Conservation (phyloP, 1,140 invertebrate genomes). For the Calephelis virginiensis region DNA sequence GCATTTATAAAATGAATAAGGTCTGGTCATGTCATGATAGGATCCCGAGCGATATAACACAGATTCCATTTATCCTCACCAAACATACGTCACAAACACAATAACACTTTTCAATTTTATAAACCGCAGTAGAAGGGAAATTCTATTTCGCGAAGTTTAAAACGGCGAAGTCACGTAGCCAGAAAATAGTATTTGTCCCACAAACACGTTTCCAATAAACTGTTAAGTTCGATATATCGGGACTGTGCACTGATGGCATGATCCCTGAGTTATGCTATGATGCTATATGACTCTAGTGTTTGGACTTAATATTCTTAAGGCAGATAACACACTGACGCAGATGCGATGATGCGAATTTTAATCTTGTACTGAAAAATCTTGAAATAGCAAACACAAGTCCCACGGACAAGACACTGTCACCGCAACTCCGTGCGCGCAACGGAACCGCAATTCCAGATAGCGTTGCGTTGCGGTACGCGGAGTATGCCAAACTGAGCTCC, state of each 20-base stretch:
- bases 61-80: constrained; percentile 3
- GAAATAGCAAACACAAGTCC: no score
- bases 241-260: constrained; percentile 29
- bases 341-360: no score
- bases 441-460: no score
- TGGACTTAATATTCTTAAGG: no score
- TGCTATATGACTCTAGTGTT: background rate
- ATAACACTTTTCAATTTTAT: constrained; percentile 27
- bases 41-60: background rate
- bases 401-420: no score
- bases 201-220: constrained; percentile 50
- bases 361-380: no score
- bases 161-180: constrained; percentile 40
- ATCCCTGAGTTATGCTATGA: constrained; percentile 25
- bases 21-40: background rate
- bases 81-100: constrained; percentile 14
- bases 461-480: no score
- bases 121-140: constrained; percentile 27
- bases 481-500: no score
- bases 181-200: constrained; percentile 50
- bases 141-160: constrained; percentile 31
- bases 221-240: constrained; percentile 45
- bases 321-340: no score
- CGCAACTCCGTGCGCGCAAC: no score
- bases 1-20: background rate